These are phyloP conservation scores for Ptilodon capucinus DNA, from an alignment of 2,888 invertebrate species.

Conservation along the genomic window DNA sequence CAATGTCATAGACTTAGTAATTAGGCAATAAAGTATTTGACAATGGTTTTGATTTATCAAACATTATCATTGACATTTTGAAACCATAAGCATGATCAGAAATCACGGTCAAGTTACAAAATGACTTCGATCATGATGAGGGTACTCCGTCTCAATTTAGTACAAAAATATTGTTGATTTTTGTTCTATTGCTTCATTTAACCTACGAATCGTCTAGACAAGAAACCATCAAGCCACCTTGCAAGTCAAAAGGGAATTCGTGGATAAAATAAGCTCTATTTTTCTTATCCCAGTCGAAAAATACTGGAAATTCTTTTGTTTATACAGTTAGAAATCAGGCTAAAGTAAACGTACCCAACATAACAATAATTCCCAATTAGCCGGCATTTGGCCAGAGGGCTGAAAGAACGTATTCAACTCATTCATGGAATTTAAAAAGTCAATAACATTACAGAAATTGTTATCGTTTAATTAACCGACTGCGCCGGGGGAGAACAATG, in stretches of 20 bases:
- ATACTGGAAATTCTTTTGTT: not conserved
- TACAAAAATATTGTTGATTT: too few species aligned
- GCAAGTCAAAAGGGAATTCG: not conserved
- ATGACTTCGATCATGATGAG: too few species aligned
- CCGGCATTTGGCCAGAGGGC: constrained; percentile 3
- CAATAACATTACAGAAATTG: constrained; percentile 34
- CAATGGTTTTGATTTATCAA: too few species aligned
- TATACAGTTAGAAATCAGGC: not conserved
- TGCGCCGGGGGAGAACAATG: constrained; percentile 23
- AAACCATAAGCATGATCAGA: too few species aligned
- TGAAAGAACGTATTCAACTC: not conserved
- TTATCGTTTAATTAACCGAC: constrained; percentile 40
- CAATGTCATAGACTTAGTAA: too few species aligned
- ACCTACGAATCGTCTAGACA: constrained; percentile 7
- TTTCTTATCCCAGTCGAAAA: not conserved
- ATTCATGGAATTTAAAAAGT: constrained; percentile 23
- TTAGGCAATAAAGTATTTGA: too few species aligned
- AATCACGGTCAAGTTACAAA: too few species aligned
- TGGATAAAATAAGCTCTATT: not conserved
- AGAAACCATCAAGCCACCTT: constrained; percentile 10
- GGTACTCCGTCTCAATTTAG: too few species aligned
- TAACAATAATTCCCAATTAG: constrained; percentile 19
- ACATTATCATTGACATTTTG: too few species aligned
- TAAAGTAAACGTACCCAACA: constrained; percentile 8
- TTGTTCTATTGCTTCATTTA: not conserved